Evolutionary conservation across 2,113 vertebrate genomes (phyloP).

Genomic region (Alosa alosa): DNA sequence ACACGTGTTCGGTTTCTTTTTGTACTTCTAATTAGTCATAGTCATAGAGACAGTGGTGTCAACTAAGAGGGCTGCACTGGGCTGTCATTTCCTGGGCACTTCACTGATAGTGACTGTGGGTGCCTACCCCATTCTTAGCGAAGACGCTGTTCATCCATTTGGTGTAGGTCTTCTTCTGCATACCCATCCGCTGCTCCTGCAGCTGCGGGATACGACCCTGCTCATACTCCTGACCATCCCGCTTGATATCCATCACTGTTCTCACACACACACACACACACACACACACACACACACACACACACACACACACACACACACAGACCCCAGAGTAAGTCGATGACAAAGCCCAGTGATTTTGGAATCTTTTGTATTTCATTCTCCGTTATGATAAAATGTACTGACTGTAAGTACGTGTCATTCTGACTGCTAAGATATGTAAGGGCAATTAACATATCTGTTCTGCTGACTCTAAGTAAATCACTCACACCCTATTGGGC

Average conservation of each 20-base stretch:
- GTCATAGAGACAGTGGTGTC: neutral
- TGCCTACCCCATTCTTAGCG: slow-evolving; percentile 71
- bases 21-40: neutral
- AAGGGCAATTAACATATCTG: neutral
- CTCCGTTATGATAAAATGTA: neutral
- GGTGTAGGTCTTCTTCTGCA: slow-evolving; percentile 93
- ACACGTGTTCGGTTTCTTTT: neutral
- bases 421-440: neutral
- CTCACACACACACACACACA: neutral
- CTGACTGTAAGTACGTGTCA: neutral
- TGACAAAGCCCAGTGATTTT: neutral
- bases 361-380: neutral
- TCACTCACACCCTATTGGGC: neutral
- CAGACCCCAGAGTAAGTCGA: neutral
- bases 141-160: slow-evolving; percentile 91
- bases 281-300: neutral
- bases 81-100: neutral
- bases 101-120: neutral
- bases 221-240: slow-evolving; percentile 68
- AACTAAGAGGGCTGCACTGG: neutral
- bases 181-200: slow-evolving; percentile 80
- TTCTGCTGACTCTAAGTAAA: neutral
- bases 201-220: slow-evolving; percentile 78
- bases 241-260: slow-evolving; percentile 57
- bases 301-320: neutral